phyloP scores from a whole-genome alignment of 2,888 invertebrate genomes.

The Ormyrus rosae region DNA sequence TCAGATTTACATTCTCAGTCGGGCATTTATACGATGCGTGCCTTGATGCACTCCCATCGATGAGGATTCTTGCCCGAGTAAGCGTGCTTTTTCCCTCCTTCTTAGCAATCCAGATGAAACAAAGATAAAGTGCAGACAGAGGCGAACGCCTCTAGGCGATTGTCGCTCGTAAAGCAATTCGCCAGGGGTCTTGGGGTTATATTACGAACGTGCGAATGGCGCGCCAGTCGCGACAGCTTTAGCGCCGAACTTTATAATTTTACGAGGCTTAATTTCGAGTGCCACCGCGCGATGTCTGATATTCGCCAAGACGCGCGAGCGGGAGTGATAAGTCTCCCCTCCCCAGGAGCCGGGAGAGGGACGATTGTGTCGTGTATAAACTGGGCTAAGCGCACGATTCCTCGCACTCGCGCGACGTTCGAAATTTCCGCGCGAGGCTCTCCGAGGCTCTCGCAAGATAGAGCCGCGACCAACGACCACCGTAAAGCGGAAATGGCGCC shows the following conservation, averaged over 20 bases:
- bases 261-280: conserved; percentile 65
- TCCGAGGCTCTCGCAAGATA: too few relatives aligned
- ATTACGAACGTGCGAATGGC: conserved; percentile 67
- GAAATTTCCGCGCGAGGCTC: conserved; percentile 39
- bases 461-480: conserved; percentile 9
- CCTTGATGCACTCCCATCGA: too few relatives aligned
- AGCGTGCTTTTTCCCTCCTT: too few relatives aligned
- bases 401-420: not conserved
- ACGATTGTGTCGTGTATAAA: conserved; percentile 16
- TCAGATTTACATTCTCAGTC: too few relatives aligned
- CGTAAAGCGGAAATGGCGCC: conserved; percentile 13
- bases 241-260: conserved; percentile 69
- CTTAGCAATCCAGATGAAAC: too few relatives aligned
- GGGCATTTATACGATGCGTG: too few relatives aligned
- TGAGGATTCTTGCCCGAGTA: not conserved
- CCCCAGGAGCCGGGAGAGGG: conserved; percentile 4
- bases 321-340: conserved; percentile 56
- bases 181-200: conserved; percentile 59
- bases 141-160: conserved; percentile 56
- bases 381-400: conserved; percentile 14
- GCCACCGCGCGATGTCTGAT: conserved; percentile 23
- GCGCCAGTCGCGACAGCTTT: conserved; percentile 61
- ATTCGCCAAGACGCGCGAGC: conserved; percentile 23
- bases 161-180: conserved; percentile 68
- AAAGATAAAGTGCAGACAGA: not conserved